Percentiles rank a stretch among this genome's conserved stretches.
Evolutionary conservation across 2,113 vertebrate species (phyloP).

Genomic region (Aegypius monachus): DNA sequence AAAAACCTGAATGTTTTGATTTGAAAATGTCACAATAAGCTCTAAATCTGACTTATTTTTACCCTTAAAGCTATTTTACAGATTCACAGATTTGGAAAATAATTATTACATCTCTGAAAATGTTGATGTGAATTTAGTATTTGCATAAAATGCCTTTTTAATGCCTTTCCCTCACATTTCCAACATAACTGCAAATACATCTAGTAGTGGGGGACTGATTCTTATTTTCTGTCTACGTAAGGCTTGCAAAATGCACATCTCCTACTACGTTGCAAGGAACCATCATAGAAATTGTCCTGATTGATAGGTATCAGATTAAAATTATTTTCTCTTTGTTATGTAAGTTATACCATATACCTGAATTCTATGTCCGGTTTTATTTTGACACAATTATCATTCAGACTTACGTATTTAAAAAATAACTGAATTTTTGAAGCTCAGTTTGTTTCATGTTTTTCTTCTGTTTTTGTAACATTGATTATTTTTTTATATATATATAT

Average conservation of each 20-base stretch:
- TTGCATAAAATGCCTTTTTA: neutral
- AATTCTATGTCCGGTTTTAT: neutral
- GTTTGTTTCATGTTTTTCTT: neutral
- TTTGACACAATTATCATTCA: neutral
- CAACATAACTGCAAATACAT: neutral
- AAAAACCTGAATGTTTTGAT: neutral
- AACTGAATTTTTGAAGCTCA: neutral
- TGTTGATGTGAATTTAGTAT: neutral
- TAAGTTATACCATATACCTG: neutral
- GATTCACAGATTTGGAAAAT: neutral
- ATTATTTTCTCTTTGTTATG: neutral
- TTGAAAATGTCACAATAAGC: neutral
- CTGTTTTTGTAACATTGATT: neutral
- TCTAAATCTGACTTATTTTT: neutral
- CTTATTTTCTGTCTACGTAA: neutral
- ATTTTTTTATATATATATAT: neutral
- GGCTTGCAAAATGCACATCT: neutral
- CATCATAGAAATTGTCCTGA: neutral
- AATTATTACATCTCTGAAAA: neutral
- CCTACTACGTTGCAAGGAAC: neutral
- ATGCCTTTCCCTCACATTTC: neutral
- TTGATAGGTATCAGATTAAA: neutral
- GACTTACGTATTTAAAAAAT: neutral
- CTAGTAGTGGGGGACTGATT: neutral
- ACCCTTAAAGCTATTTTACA: neutral